Conservation (phyloP, 2,888 invertebrate species). For the Muscina levida region DNA sequence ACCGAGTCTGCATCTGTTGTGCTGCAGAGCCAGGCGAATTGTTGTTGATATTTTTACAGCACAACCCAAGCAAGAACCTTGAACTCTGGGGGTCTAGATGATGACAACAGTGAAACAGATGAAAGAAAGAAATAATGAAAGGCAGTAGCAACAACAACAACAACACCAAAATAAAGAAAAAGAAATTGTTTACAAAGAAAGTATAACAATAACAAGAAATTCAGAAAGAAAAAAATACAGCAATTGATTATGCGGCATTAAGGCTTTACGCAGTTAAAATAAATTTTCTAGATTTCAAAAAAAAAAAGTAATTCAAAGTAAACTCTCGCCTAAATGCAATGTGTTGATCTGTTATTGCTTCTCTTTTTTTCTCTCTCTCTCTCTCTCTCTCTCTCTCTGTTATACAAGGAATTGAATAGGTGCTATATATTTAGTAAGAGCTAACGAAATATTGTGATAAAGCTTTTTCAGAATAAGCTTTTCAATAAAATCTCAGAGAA, state of each 20-base stretch:
- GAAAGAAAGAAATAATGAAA: background rate
- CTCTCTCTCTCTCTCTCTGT: too few relatives aligned
- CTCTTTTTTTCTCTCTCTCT: too few relatives aligned
- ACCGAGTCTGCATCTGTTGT: background rate
- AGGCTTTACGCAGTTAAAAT: conserved; percentile 22
- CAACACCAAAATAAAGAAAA: conserved; percentile 11
- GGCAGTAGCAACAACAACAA: too few relatives aligned
- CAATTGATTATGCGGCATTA: background rate
- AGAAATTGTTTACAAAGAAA: conserved; percentile 30
- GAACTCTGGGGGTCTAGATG: conserved; percentile 49
- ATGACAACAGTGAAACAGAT: conserved; percentile 25
- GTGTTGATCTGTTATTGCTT: too few relatives aligned
- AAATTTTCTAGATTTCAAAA: background rate
- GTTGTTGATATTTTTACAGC: conserved; percentile 10
- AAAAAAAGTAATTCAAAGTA: background rate
- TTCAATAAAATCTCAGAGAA: too few relatives aligned
- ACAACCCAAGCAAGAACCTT: conserved; percentile 45
- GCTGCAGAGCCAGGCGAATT: conserved; percentile 5
- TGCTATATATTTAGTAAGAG: too few relatives aligned
- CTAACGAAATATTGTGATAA: too few relatives aligned
- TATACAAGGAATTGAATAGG: too few relatives aligned
- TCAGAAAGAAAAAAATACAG: conserved; percentile 22
- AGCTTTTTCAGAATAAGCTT: too few relatives aligned
- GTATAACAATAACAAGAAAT: conserved; percentile 14
- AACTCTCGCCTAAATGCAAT: background rate